Evolutionary conservation across 1,140 invertebrate species (phyloP), one percentile per base, ranked within the genome.

Genomic region (Thaumatotibia leucotreta): DNA sequence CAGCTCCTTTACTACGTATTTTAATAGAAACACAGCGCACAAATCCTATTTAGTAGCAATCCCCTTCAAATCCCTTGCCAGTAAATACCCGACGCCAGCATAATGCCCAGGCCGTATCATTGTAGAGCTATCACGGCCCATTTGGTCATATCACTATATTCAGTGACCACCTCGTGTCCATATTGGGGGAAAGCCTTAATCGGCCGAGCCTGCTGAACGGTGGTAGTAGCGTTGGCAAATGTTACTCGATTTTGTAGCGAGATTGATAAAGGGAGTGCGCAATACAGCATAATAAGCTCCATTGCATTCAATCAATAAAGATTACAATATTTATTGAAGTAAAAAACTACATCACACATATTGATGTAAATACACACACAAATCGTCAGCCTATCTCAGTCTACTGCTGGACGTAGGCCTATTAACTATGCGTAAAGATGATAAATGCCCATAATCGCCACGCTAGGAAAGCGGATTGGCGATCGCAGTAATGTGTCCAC

Each of bases 51-150:
- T 11, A 45, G 14, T 5, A 11, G 9, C n/a, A 45, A 20, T 14
- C 17, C 39, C 39, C 39, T 45, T 45, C 39, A 20, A 45, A 45
- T 45, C 39, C 39, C 17, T 8, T 45, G 17, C 39, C 17, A 17
- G 39, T 45, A 45, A 45, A 45, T 45, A 45, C 20, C 39, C 39
- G 2, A 29, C 27, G 27, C 27, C 27, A 6, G 39, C 1, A 45
- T 45, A 45, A 45, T 45, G 39, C 39, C 39, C 17, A 6, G 39
- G 39, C 39, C 39, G 50, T 52, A 52, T 52, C 50, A 52, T 52
- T 52, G 50, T 52, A 52, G 50, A 52, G 22, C 50, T 52, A 52
- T 45, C 39, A 45, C 39, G 39, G 50, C 50, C 23, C 50, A 27
- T 52, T 52, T 52, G 23, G 50, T 11, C 22, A 23, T 52, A 52